phyloP scores from a whole-genome alignment of 2,113 vertebrate species.

The Neogale vison region DNA sequence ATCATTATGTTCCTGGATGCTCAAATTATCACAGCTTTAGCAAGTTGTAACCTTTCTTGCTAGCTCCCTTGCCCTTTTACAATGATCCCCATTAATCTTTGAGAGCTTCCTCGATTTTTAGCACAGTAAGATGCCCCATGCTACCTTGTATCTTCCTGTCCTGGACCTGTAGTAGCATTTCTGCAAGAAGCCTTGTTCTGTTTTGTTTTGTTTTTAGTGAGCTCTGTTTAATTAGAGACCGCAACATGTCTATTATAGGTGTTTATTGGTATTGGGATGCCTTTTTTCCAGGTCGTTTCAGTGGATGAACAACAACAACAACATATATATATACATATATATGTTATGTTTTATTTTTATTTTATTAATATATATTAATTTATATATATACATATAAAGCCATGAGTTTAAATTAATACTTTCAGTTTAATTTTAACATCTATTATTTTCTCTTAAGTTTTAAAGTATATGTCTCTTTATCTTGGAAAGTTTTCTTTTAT shows the following conservation, averaged over 20 bases:
- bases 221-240: not conserved
- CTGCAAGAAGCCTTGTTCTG: not conserved
- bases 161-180: not conserved
- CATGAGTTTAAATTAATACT: slow-evolving; percentile 34
- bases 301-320: not conserved
- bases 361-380: not conserved
- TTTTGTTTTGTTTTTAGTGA: not conserved
- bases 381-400: not conserved
- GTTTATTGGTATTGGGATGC: not conserved
- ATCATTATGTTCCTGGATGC: not conserved
- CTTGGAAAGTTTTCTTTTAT: slow-evolving; percentile 48
- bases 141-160: not conserved
- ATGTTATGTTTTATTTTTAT: not conserved
- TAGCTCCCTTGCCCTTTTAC: not conserved
- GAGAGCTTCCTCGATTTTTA: not conserved
- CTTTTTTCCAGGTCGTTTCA: not conserved
- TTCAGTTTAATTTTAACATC: slow-evolving; percentile 31
- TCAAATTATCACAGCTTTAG: slow-evolving; percentile 3
- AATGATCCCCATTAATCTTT: not conserved
- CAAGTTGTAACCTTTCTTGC: not conserved
- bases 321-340: not conserved
- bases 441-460: not conserved
- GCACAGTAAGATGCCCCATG: not conserved
- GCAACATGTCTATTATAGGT: not conserved
- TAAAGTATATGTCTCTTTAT: not conserved